Evolutionary conservation across 2,113 vertebrate genomes (phyloP).

Genomic region (Azemiops feae): DNA sequence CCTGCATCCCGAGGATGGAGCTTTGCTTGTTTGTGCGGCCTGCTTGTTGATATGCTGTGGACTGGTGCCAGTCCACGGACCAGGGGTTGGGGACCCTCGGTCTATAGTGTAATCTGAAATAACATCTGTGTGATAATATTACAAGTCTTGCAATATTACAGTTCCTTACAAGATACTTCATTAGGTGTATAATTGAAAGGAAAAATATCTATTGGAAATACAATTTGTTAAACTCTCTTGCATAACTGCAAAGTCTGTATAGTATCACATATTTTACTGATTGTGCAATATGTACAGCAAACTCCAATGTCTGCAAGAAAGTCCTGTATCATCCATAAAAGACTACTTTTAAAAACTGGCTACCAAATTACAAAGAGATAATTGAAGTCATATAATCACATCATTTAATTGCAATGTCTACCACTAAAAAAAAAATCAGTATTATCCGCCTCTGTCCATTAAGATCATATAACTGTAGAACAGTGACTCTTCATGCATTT

Average conservation of each 20-base stretch:
- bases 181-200: neutral
- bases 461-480: neutral
- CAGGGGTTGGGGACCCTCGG: too few relatives aligned
- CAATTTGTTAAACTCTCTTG: neutral
- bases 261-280: neutral
- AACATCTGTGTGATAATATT: constrained; percentile 52
- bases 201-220: neutral
- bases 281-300: neutral
- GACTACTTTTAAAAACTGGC: neutral
- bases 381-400: neutral
- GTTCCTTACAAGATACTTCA: neutral
- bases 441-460: too few relatives aligned
- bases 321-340: neutral
- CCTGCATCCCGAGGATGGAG: too few relatives aligned
- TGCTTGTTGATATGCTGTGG: too few relatives aligned
- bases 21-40: too few relatives aligned
- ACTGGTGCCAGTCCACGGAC: too few relatives aligned
- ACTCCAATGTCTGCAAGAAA: neutral
- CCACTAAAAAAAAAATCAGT: neutral
- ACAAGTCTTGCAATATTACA: neutral
- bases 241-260: neutral
- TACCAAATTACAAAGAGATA: neutral
- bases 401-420: neutral
- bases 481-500: neutral
- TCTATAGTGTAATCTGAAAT: constrained; percentile 62